Percentiles rank a stretch among this genome's conserved stretches.
Evolutionary conservation across 1,140 invertebrate species (phyloP).

Genomic region (Drosophila ananassae): DNA sequence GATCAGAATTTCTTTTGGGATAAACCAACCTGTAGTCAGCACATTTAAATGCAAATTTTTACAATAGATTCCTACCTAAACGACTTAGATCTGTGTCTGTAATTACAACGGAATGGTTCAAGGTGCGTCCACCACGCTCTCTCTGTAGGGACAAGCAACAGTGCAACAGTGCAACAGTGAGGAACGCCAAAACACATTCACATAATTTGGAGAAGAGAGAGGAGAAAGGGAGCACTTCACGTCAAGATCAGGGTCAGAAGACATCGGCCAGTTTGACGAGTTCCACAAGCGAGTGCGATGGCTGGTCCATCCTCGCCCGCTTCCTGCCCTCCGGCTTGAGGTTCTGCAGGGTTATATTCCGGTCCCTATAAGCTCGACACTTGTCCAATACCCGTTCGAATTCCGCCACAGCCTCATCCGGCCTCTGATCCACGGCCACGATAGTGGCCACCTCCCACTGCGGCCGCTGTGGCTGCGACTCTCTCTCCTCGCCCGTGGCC

Average conservation of each 20-base stretch:
- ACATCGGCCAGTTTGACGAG: constrained; percentile 46
- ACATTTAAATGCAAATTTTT: not conserved
- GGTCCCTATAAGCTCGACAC: constrained; percentile 24
- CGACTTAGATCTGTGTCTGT: too few species aligned
- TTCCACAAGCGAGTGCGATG: constrained; percentile 49
- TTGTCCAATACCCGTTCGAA: constrained; percentile 56
- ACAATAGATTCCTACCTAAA: not conserved
- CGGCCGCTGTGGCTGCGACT: constrained; percentile 11
- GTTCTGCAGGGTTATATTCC: not conserved
- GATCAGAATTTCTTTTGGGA: too few species aligned
- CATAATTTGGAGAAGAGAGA: constrained; percentile 42
- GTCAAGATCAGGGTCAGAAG: constrained; percentile 28
- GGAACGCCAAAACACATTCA: constrained; percentile 1
- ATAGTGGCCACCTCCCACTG: constrained; percentile 44
- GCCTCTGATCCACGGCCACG: not conserved
- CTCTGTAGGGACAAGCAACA: not conserved
- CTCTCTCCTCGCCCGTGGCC: not conserved
- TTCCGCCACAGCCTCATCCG: constrained; percentile 8
- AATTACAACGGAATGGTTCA: too few species aligned
- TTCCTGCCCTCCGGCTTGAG: not conserved
- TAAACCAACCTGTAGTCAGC: too few species aligned
- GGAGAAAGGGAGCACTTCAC: not conserved
- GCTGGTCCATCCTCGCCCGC: not conserved
- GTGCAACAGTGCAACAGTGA: not conserved
- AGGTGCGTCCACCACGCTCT: too few species aligned